Conservation (phyloP, 2,797 vertebrate species). For the Hoplostethus atlanticus region DNA sequence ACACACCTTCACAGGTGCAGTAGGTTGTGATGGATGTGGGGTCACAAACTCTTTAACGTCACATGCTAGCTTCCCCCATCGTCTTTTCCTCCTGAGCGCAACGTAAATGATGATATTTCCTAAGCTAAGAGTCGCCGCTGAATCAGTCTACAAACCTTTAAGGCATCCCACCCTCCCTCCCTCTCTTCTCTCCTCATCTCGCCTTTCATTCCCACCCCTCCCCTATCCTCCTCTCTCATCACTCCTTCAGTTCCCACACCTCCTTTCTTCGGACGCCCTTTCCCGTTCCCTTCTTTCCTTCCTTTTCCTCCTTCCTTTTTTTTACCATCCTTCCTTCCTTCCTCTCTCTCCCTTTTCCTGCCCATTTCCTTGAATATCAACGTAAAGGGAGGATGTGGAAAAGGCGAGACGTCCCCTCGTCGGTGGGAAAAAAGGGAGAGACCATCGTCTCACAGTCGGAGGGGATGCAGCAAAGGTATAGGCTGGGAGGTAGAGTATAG, state of each 20-base stretch:
- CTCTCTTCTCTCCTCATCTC: too few species aligned
- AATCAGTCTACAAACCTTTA: slow-evolving; percentile 40
- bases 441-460: slow-evolving; percentile 79
- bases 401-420: slow-evolving; percentile 76
- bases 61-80: not conserved
- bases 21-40: slow-evolving; percentile 28
- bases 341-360: slow-evolving; percentile 30
- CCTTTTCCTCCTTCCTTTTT: not conserved
- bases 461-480: slow-evolving; percentile 80
- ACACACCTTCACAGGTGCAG: not conserved
- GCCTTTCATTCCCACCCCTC: slow-evolving; percentile 26
- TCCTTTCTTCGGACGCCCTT: slow-evolving; percentile 28
- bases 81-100: slow-evolving; percentile 21
- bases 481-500: slow-evolving; percentile 66
- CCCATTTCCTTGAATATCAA: slow-evolving; percentile 48
- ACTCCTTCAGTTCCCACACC: slow-evolving; percentile 39
- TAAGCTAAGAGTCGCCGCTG: slow-evolving; percentile 46
- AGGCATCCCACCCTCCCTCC: slow-evolving; percentile 36
- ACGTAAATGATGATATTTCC: slow-evolving; percentile 49
- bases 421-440: slow-evolving; percentile 78
- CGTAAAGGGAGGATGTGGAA: slow-evolving; percentile 46
- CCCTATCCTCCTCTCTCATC: slow-evolving; percentile 7
- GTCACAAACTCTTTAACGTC: slow-evolving; percentile 46
- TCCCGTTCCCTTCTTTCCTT: slow-evolving; percentile 34
- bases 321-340: slow-evolving; percentile 9